Percentiles rank a stretch among this genome's conserved stretches.
Conservation (phyloP, 2,797 vertebrate species). For the Atherinosoma microstoma region DNA sequence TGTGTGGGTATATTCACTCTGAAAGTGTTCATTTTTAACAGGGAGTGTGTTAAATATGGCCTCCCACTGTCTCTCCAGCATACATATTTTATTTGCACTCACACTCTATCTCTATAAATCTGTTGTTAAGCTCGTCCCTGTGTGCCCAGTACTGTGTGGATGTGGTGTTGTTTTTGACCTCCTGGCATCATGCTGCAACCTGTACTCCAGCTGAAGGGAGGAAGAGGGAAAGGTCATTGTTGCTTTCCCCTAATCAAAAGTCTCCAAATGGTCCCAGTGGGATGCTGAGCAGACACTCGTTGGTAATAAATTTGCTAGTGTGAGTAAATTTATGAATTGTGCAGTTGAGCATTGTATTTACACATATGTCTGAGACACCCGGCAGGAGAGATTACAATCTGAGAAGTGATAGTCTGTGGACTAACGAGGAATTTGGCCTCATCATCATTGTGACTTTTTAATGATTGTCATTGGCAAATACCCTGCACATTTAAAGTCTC, state of each 20-base stretch:
- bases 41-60: slow-evolving; percentile 39
- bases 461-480: slow-evolving; percentile 15
- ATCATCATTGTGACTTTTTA: slow-evolving; percentile 19
- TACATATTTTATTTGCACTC: slow-evolving; percentile 31
- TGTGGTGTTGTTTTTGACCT: slow-evolving; percentile 40
- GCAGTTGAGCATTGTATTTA: slow-evolving; percentile 17
- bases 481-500: slow-evolving; percentile 9
- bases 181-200: slow-evolving; percentile 8
- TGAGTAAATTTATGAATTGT: slow-evolving; percentile 15
- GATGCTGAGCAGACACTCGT: slow-evolving; percentile 7
- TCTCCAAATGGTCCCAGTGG: slow-evolving; percentile 3
- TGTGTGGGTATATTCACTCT: slow-evolving; percentile 21
- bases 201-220: slow-evolving; percentile 26
- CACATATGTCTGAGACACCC: slow-evolving; percentile 2
- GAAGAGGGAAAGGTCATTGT: slow-evolving; percentile 36
- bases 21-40: slow-evolving; percentile 10
- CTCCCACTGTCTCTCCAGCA: slow-evolving; percentile 23
- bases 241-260: slow-evolving; percentile 47
- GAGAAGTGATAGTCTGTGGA: slow-evolving; percentile 12
- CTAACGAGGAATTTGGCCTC: slow-evolving; percentile 32
- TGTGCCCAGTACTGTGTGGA: slow-evolving; percentile 7
- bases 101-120: slow-evolving; percentile 14
- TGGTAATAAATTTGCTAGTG: slow-evolving; percentile 6
- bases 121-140: slow-evolving; percentile 14
- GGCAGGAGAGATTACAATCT: slow-evolving; percentile 24